Percentiles rank a stretch among this genome's conserved stretches.
Evolutionary conservation across 2,113 vertebrate species (phyloP).

Genomic region (Rhizomys pruinosus): DNA sequence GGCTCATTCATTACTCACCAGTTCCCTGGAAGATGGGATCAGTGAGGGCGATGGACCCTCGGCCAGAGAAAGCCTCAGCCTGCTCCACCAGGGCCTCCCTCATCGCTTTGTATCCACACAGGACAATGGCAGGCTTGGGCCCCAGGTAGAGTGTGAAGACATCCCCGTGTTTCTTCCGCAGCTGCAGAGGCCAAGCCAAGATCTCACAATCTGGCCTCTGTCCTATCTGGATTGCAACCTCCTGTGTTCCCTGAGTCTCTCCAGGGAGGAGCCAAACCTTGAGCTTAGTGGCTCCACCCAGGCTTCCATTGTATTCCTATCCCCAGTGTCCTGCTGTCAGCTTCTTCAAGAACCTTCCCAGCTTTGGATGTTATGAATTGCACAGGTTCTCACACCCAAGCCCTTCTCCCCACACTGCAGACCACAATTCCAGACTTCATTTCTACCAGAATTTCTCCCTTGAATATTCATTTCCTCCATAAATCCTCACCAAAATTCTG

Average conservation of each 20-base stretch:
- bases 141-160: slow-evolving; percentile 79
- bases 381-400: neutral
- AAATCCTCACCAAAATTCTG: neutral
- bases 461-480: neutral
- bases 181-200: neutral
- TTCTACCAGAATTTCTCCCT: neutral
- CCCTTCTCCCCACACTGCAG: fast-evolving
- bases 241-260: too few relatives aligned
- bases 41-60: too few relatives aligned
- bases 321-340: neutral
- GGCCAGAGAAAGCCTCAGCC: slow-evolving; percentile 78
- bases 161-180: slow-evolving; percentile 15
- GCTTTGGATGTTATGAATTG: neutral
- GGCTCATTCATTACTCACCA: neutral
- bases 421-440: neutral
- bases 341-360: neutral
- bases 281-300: neutral
- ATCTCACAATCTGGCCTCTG: neutral
- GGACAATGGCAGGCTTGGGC: slow-evolving; percentile 72
- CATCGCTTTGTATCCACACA: slow-evolving; percentile 82
- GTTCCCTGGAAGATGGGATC: neutral
- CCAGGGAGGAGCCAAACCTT: neutral
- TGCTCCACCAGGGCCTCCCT: slow-evolving; percentile 86
- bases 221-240: neutral
- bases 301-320: neutral